Evolutionary conservation across 2,113 vertebrate genomes (phyloP).

Genomic region (Nymphicus hollandicus): DNA sequence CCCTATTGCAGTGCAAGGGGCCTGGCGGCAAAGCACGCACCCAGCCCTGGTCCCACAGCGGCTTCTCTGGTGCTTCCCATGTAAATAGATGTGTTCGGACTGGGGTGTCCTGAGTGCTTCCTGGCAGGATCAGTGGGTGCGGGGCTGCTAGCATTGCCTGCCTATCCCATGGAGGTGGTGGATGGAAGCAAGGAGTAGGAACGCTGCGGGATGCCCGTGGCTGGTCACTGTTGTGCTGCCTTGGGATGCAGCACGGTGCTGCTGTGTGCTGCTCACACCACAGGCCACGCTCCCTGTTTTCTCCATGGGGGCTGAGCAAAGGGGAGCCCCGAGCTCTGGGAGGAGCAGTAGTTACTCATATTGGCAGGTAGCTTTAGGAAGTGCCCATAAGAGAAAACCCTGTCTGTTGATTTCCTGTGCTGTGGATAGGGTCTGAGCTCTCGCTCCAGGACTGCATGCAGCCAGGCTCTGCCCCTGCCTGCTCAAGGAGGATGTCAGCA

Average conservation of each 20-base stretch:
- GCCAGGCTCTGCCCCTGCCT: fast-evolving
- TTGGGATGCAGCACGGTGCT: fast-evolving
- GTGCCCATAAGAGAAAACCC: fast-evolving
- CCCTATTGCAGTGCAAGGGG: background rate
- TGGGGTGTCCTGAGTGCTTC: background rate
- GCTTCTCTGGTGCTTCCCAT: background rate
- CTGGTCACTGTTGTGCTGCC: background rate
- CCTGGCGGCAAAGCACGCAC: background rate
- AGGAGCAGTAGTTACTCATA: background rate
- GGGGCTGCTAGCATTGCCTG: background rate
- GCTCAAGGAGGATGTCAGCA: background rate
- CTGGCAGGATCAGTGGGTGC: fast-evolving
- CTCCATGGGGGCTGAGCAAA: fast-evolving
- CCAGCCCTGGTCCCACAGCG: background rate
- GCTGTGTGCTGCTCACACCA: background rate
- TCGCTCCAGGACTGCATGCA: fast-evolving
- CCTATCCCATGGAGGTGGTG: fast-evolving
- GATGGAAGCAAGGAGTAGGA: background rate
- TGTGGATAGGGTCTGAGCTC: fast-evolving
- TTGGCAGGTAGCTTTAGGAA: background rate
- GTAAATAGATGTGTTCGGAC: background rate
- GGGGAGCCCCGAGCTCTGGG: background rate
- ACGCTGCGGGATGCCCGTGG: fast-evolving
- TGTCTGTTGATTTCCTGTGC: fast-evolving
- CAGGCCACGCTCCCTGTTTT: fast-evolving